These are phyloP conservation scores for Thera obeliscata DNA, from an alignment of 2,888 invertebrate species.

Conservation along the genomic window DNA sequence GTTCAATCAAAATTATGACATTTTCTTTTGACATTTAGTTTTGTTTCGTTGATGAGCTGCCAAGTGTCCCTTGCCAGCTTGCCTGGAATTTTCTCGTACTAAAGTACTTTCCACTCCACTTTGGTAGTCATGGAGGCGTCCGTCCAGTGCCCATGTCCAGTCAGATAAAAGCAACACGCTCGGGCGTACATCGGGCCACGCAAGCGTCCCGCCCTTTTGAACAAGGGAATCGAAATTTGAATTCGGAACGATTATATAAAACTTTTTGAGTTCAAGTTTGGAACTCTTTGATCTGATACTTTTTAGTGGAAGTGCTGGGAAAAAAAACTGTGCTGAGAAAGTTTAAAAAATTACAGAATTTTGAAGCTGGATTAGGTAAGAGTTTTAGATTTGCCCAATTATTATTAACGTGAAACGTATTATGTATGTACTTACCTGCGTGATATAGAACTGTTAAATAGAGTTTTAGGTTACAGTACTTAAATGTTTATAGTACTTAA, in stretches of 20 bases:
- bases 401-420: background rate
- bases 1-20: slow-evolving; percentile 15
- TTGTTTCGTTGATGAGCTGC: slow-evolving; percentile 41
- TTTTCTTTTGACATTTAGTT: slow-evolving; percentile 15
- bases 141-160: slow-evolving; percentile 72
- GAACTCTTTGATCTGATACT: slow-evolving; percentile 25
- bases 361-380: slow-evolving; percentile 4
- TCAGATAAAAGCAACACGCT: slow-evolving; percentile 71
- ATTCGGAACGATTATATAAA: slow-evolving; percentile 27
- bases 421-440: no score
- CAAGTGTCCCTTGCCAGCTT: slow-evolving; percentile 32
- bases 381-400: background rate
- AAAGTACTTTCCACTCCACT: slow-evolving; percentile 58
- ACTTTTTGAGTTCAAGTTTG: slow-evolving; percentile 13
- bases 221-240: slow-evolving; percentile 43
- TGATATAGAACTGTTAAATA: no score
- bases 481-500: no score
- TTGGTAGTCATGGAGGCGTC: slow-evolving; percentile 64
- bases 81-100: slow-evolving; percentile 51
- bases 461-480: no score
- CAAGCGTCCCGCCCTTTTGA: slow-evolving; percentile 55
- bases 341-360: background rate
- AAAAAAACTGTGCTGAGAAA: slow-evolving; percentile 20
- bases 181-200: slow-evolving; percentile 62
- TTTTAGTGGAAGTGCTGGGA: slow-evolving; percentile 12